phyloP scores from a whole-genome alignment of 2,888 invertebrate genomes.

The Autographa gamma region DNA sequence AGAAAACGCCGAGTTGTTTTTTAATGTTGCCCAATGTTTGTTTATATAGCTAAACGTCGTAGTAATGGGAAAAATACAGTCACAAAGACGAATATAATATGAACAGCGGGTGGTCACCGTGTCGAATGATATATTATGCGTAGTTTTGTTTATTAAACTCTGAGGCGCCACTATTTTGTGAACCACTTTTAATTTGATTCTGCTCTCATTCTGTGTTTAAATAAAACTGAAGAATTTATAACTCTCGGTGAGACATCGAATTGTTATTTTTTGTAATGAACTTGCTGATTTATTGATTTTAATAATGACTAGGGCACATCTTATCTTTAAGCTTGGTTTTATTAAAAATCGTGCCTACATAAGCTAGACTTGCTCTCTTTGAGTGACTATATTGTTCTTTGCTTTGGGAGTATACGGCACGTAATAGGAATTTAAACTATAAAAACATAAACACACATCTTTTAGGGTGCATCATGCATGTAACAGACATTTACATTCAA shows the following conservation, averaged over 20 bases:
- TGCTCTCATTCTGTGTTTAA: constrained; percentile 56
- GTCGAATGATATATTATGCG: constrained; percentile 73
- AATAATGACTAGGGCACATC: too few species aligned
- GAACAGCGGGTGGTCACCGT: constrained; percentile 75
- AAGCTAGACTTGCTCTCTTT: too few species aligned
- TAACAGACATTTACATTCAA: too few species aligned
- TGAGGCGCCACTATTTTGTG: constrained; percentile 63
- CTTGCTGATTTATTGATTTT: neutral
- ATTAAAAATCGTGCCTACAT: too few species aligned
- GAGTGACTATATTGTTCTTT: too few species aligned
- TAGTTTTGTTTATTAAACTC: constrained; percentile 72
- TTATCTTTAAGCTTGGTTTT: too few species aligned
- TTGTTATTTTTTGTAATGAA: neutral
- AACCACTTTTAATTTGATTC: constrained; percentile 59
- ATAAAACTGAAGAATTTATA: constrained; percentile 35
- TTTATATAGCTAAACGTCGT: constrained; percentile 63
- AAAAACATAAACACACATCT: too few species aligned
- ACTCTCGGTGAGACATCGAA: constrained; percentile 8
- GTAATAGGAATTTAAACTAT: too few species aligned
- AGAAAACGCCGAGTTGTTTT: constrained; percentile 52
- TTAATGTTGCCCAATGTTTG: constrained; percentile 59
- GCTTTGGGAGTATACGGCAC: too few species aligned
- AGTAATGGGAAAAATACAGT: constrained; percentile 72
- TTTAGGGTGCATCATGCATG: too few species aligned
- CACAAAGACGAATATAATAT: constrained; percentile 69